Base-by-base conservation (phyloP, 2,797 vertebrate species). In the Semotilus atromaculatus region DNA sequence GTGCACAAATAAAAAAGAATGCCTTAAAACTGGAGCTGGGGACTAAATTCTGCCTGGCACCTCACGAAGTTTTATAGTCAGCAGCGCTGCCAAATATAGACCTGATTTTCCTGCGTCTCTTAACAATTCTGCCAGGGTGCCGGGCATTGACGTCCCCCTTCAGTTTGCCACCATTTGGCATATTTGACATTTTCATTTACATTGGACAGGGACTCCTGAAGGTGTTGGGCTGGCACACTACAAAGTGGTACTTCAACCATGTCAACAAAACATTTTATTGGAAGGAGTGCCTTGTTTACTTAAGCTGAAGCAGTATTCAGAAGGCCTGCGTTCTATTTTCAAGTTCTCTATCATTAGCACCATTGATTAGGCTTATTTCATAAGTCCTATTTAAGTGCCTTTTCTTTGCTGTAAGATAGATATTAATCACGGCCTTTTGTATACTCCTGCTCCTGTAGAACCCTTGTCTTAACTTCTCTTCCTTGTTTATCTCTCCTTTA, bases 181-280 rank as follows among this genome's bases (percentile, higher is more conserved):
- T 89, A 86, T 89, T 79, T 87, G 85, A 88, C 87, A 89, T 88
- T 88, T 86, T 87, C 87, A 89, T 89, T 86, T 84, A 89, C 85
- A 89, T 89, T 82, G 83, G 89, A 88, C 89, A 89, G 89, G 89
- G 89, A 87, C 89, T 89, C 89, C 89, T 88, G 81, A 89, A 89
- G 89, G 89, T 88, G 87, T 88, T 89, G 89, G 84, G 89, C 89
- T 88, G 87, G 87, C 89, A 87, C 88, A 89, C 85, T 89, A 87
- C 85, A 86, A 70, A 89, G 89, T 88, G 87, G 87, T 89, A 86
- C 80, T 86, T 88, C 55, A 88, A 88, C 85, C 87, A 89, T 86
- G 85, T 88, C 51, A 83, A 87, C 83, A 87, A 88, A 84, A 88
- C 86, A 85, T 88, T 84, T 75, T 88, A 89, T 82, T 88, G 74